phyloP scores from a whole-genome alignment of 2,113 vertebrate species.

The Lepidothrix coronata region DNA sequence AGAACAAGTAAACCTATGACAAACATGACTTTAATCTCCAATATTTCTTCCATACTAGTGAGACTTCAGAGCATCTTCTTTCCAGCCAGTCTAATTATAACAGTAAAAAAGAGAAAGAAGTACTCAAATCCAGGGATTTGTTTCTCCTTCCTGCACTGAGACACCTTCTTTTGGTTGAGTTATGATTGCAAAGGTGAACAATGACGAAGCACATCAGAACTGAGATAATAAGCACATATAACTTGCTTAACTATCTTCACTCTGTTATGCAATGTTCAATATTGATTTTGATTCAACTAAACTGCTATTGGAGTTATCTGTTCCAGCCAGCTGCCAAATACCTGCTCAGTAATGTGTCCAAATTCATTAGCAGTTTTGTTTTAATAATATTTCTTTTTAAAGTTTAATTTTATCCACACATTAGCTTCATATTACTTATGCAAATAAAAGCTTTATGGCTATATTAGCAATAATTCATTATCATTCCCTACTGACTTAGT shows the following conservation, averaged over 20 bases:
- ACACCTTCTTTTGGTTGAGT: background rate
- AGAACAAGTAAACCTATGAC: too few relatives aligned
- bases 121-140: background rate
- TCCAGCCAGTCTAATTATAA: background rate
- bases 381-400: conserved; percentile 68
- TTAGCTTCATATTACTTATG: conserved; percentile 64
- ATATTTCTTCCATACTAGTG: background rate
- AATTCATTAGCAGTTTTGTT: conserved; percentile 59
- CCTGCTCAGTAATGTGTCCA: conserved; percentile 46
- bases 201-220: background rate
- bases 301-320: conserved; percentile 45
- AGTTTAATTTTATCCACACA: conserved; percentile 64
- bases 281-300: conserved; percentile 52
- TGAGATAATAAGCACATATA: background rate
- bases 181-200: background rate
- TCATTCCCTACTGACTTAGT: conserved; percentile 50
- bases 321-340: conserved; percentile 58
- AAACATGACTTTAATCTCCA: background rate
- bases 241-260: background rate
- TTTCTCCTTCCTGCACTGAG: background rate
- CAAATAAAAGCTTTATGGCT: conserved; percentile 67
- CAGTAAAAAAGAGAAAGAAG: background rate
- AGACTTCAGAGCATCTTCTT: background rate
- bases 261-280: conserved; percentile 12
- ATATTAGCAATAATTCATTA: conserved; percentile 63